Conservation (phyloP, 2,888 invertebrate species). For the Lasius fuliginosus region DNA sequence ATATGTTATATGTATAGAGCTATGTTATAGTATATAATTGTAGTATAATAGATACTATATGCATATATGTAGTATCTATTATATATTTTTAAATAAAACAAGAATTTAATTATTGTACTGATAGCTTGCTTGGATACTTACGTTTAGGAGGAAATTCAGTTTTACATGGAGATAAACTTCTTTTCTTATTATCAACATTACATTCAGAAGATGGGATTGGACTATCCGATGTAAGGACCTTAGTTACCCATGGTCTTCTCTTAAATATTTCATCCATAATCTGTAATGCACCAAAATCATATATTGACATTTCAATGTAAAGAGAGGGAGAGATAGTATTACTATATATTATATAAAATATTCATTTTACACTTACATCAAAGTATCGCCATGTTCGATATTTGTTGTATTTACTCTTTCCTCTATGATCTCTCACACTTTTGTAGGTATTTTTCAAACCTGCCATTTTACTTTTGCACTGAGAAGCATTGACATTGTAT, state of each 20-base stretch:
- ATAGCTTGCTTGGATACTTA: not conserved
- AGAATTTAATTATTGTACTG: not conserved
- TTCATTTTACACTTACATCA: not conserved
- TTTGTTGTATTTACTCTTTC: not conserved
- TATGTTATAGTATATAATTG: not conserved
- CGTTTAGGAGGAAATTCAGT: not conserved
- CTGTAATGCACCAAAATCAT: not conserved
- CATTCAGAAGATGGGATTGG: not conserved
- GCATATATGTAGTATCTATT: not conserved
- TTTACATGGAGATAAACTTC: not conserved
- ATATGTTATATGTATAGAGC: not conserved
- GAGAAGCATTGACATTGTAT: slow-evolving; percentile 5
- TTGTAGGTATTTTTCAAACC: slow-evolving; percentile 22
- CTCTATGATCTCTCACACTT: slow-evolving; percentile 16
- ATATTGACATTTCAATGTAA: not conserved
- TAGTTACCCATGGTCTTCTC: slow-evolving; percentile 1
- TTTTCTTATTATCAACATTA: not conserved
- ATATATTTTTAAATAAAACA: not conserved
- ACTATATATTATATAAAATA: not conserved
- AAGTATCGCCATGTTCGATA: slow-evolving; percentile 19
- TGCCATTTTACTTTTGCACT: slow-evolving; percentile 25
- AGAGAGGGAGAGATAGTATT: not conserved
- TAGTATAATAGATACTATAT: not conserved
- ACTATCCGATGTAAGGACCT: not conserved
- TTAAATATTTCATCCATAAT: slow-evolving; percentile 37